Evolutionary conservation across 92 coral and sea anemone species (phyloP).

Genomic region (Umimayanthus chanpuru): DNA sequence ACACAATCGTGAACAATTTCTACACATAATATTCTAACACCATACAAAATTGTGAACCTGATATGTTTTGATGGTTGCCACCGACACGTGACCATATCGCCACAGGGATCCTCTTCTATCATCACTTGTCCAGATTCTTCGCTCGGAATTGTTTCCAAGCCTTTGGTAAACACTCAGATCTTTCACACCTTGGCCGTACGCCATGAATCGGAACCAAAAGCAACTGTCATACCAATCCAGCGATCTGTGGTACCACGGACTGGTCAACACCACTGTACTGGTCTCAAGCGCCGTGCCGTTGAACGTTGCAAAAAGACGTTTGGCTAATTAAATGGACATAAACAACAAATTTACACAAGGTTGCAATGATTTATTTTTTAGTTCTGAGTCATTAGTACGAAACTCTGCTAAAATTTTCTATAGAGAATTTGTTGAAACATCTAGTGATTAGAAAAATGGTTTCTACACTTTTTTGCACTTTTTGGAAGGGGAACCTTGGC

Average conservation of each 20-base stretch:
- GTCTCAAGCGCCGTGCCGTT: not conserved
- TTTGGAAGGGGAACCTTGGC: too few relatives aligned
- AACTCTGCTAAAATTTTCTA: too few relatives aligned
- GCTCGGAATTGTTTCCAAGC: slow-evolving; percentile 32
- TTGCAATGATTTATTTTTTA: too few relatives aligned
- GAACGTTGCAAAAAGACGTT: slow-evolving; percentile 28
- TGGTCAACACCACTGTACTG: slow-evolving; percentile 28
- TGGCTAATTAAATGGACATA: not conserved
- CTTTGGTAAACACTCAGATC: slow-evolving; percentile 53
- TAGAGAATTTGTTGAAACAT: too few relatives aligned
- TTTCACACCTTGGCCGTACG: slow-evolving; percentile 59
- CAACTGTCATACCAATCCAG: slow-evolving; percentile 58
- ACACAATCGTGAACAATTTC: too few relatives aligned
- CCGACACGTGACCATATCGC: slow-evolving; percentile 64
- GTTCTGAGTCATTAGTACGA: too few relatives aligned
- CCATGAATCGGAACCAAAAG: slow-evolving; percentile 57
- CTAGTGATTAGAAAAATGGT: too few relatives aligned
- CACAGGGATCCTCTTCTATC: slow-evolving; percentile 26
- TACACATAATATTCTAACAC: too few relatives aligned
- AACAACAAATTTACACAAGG: not conserved
- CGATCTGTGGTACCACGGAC: slow-evolving; percentile 57
- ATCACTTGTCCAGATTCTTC: slow-evolving; percentile 60
- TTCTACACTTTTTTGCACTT: too few relatives aligned
- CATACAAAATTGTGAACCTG: slow-evolving; percentile 34
- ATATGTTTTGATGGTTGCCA: slow-evolving; percentile 48